Evolutionary conservation across 2,113 vertebrate genomes (phyloP).

Genomic region (Cochlearius cochlearius): DNA sequence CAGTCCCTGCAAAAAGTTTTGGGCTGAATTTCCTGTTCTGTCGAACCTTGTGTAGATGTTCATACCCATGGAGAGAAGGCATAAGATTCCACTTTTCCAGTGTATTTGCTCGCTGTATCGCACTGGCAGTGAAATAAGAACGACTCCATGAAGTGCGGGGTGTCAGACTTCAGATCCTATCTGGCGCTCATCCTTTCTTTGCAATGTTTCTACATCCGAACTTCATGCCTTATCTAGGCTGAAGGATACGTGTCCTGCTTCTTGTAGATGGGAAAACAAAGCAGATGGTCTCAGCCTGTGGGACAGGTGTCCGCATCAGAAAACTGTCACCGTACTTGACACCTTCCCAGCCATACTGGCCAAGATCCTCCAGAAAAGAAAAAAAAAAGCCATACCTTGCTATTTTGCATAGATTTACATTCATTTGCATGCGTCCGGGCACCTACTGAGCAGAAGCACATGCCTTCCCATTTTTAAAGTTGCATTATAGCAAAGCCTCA

Average conservation of each 20-base stretch:
- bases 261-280: slow-evolving; percentile 3
- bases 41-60: not conserved
- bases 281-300: slow-evolving; percentile 64
- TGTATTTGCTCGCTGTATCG: not conserved
- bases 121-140: not conserved
- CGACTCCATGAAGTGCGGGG: not conserved
- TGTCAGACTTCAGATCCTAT: not conserved
- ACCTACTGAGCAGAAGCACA: slow-evolving; percentile 13
- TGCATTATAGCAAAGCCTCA: not conserved
- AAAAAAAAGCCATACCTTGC: slow-evolving; percentile 5
- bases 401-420: slow-evolving; percentile 58
- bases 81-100: not conserved
- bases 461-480: not conserved
- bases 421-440: slow-evolving; percentile 13
- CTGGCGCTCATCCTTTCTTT: not conserved
- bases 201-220: not conserved
- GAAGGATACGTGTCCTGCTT: not conserved
- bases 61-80: not conserved
- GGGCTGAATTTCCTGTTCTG: not conserved
- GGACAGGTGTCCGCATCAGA: slow-evolving; percentile 64
- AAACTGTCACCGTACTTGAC: slow-evolving; percentile 48
- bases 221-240: not conserved
- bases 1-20: not conserved
- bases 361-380: slow-evolving; percentile 30
- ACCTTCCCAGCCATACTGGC: slow-evolving; percentile 42